Conservation (phyloP, 1,140 invertebrate genomes). For the Bombus confusus region DNA sequence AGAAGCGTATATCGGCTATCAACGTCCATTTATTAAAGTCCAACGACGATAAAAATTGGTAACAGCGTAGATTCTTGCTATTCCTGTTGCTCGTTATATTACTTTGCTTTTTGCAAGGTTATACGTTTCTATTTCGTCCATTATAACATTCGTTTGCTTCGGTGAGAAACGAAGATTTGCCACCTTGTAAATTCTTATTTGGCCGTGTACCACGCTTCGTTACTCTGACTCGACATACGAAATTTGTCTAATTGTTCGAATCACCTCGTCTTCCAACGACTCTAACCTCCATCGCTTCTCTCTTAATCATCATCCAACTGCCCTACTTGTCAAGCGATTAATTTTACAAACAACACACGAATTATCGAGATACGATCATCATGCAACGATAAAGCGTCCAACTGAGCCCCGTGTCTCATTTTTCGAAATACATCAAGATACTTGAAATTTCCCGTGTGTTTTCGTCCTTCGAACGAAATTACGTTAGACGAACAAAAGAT, state of each 20-base stretch:
- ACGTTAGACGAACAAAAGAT: no score
- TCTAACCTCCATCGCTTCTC: neutral
- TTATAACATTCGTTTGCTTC: neutral
- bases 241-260: neutral
- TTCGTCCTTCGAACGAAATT: no score
- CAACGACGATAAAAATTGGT: constrained; percentile 1
- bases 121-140: neutral
- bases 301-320: neutral
- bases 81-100: neutral
- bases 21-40: neutral
- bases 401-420: neutral
- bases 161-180: neutral
- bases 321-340: no score
- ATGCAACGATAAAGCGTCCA: no score
- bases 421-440: no score
- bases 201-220: neutral
- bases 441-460: no score
- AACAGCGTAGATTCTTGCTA: neutral
- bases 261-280: neutral
- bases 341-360: no score
- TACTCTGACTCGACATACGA: neutral
- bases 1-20: constrained; percentile 3
- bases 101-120: neutral
- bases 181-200: neutral
- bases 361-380: no score